These are phyloP conservation scores for Tylochromis polylepis DNA, from an alignment of 2,113 vertebrate species.

Conservation along the genomic window DNA sequence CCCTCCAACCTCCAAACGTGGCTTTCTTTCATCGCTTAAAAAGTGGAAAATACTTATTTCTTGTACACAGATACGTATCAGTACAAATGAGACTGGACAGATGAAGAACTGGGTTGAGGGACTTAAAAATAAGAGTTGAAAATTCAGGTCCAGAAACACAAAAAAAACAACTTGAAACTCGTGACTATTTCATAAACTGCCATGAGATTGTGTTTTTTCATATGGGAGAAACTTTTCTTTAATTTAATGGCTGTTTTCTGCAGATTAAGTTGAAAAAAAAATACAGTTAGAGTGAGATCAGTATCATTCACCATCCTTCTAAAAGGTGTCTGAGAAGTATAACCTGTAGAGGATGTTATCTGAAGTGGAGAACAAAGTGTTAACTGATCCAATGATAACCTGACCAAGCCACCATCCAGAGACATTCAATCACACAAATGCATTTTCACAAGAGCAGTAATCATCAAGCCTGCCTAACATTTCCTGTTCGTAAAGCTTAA, in stretches of 20 bases:
- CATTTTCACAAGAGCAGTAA: background rate
- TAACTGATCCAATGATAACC: background rate
- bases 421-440: background rate
- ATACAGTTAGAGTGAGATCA: too few species aligned
- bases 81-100: background rate
- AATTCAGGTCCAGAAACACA: background rate
- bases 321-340: background rate
- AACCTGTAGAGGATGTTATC: background rate
- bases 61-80: background rate
- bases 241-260: background rate
- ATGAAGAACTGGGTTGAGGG: background rate
- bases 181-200: too few species aligned
- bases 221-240: too few species aligned
- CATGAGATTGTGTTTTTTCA: too few species aligned
- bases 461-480: background rate
- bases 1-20: background rate
- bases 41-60: background rate
- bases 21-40: background rate
- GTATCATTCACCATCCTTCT: background rate
- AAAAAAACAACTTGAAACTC: background rate
- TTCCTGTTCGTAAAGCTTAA: constrained; percentile 14
- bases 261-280: too few species aligned
- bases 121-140: background rate
- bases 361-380: background rate
- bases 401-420: background rate